phyloP scores from a whole-genome alignment of 2,888 invertebrate species.

The Drosophila algonquin region DNA sequence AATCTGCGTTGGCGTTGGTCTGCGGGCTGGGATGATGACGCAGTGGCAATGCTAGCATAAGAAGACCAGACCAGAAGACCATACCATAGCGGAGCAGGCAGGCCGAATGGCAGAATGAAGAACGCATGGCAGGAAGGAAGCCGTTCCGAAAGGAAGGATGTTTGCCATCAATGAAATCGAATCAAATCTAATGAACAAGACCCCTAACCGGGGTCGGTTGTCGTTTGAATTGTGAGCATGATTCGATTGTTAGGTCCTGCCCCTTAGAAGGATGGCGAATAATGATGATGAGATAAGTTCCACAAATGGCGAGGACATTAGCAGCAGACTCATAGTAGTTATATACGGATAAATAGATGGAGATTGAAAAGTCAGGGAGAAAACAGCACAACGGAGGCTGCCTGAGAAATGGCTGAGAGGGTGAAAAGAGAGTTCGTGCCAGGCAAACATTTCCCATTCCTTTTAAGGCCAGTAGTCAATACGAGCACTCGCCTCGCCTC shows the following conservation, averaged over 20 bases:
- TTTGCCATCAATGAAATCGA: constrained; percentile 51
- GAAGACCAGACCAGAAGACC: too few species aligned
- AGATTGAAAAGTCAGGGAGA: constrained; percentile 24
- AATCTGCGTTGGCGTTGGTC: constrained; percentile 7
- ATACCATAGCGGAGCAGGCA: not conserved
- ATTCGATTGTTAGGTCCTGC: not conserved
- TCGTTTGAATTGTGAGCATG: not conserved
- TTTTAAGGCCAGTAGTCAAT: constrained; percentile 26
- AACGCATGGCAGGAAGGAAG: constrained; percentile 20
- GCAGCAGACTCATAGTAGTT: not conserved
- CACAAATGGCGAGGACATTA: constrained; percentile 19
- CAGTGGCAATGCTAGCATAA: not conserved
- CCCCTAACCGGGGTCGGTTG: not conserved
- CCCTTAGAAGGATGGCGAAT: not conserved
- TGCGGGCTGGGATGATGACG: constrained; percentile 30
- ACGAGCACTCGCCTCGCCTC: not conserved
- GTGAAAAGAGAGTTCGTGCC: not conserved
- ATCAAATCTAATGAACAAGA: constrained; percentile 38
- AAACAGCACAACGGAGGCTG: not conserved
- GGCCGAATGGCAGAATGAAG: not conserved
- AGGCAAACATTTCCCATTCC: constrained; percentile 10
- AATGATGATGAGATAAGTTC: constrained; percentile 16
- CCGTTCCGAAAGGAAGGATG: constrained; percentile 36
- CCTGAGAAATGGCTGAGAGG: not conserved
- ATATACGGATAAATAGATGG: not conserved